Conservation (phyloP, 1,140 invertebrate species). For the Drosophila burlai region DNA sequence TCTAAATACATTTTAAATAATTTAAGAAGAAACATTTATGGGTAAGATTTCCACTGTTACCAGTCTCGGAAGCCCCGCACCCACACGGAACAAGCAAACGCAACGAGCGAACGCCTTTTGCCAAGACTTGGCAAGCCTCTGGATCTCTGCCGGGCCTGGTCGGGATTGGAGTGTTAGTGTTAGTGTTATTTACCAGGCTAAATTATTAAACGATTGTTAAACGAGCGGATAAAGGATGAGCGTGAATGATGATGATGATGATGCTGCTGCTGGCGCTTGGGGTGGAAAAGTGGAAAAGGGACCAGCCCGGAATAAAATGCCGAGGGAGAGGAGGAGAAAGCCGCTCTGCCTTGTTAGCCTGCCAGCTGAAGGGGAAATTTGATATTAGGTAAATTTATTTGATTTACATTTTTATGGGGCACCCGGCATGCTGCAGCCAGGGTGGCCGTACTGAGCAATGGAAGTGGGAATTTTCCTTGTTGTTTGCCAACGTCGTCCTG, state of each 20-base stretch:
- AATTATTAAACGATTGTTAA: conserved; percentile 84
- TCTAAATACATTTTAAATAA: not conserved
- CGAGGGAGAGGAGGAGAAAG: not conserved
- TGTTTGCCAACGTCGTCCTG: conserved; percentile 67
- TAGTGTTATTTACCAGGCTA: conserved; percentile 83
- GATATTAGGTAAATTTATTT: conserved; percentile 84
- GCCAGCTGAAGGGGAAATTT: conserved; percentile 76
- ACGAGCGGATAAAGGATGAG: conserved; percentile 83
- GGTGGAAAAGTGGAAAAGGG: conserved; percentile 28
- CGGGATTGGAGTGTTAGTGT: conserved; percentile 60
- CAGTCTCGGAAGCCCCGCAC: conserved; percentile 29
- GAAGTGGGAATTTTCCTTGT: conserved; percentile 36
- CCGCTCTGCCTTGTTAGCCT: conserved; percentile 46
- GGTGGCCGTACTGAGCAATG: conserved; percentile 32
- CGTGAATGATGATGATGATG: conserved; percentile 78
- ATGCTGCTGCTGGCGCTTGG: conserved; percentile 33
- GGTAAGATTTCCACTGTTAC: not conserved
- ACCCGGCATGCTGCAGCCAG: conserved; percentile 28
- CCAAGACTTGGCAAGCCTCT: conserved; percentile 27
- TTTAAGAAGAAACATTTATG: not conserved
- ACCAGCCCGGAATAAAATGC: conserved; percentile 17
- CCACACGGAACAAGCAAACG: conserved; percentile 16
- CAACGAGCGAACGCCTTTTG: conserved; percentile 22
- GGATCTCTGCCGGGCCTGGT: conserved; percentile 11
- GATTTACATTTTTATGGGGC: conserved; percentile 83